A percentile compares a stretch with the other conserved stretches of the same genome.
Conservation (phyloP, 2,888 invertebrate genomes). For the Cheilosia variabilis region DNA sequence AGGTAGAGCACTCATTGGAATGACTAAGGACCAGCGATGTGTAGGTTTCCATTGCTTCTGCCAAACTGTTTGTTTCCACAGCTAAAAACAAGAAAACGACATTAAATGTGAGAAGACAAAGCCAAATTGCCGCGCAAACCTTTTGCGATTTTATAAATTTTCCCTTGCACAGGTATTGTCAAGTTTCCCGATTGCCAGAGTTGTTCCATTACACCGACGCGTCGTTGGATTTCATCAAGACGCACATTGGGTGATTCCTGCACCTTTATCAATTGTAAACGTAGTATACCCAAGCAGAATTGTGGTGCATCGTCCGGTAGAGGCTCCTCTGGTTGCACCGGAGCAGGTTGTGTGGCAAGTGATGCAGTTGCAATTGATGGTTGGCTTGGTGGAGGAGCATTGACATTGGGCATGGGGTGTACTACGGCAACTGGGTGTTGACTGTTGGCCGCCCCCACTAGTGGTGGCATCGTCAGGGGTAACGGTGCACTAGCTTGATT, state of each 20-base stretch:
- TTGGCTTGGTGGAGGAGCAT: conserved; percentile 57
- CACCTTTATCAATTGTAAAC: conserved; percentile 76
- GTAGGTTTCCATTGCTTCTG: conserved; percentile 79
- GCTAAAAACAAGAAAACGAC: conserved; percentile 61
- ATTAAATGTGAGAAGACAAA: background rate
- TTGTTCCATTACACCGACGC: conserved; percentile 78
- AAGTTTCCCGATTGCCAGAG: conserved; percentile 78
- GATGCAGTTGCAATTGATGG: conserved; percentile 50
- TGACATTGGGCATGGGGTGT: conserved; percentile 78
- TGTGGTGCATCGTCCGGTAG: conserved; percentile 76
- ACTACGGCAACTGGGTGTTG: conserved; percentile 79
- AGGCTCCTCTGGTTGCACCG: conserved; percentile 47
- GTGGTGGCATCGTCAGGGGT: conserved; percentile 71
- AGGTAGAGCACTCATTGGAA: conserved; percentile 78
- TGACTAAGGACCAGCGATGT: conserved; percentile 78
- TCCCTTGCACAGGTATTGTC: conserved; percentile 77
- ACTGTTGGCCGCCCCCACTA: conserved; percentile 60
- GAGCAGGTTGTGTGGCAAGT: conserved; percentile 52
- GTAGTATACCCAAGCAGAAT: conserved; percentile 75
- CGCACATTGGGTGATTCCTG: conserved; percentile 77
- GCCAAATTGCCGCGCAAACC: conserved; percentile 55
- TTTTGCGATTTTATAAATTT: conserved; percentile 78
- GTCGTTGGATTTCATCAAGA: conserved; percentile 78
- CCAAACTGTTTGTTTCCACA: conserved; percentile 75
- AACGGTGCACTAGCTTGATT: conserved; percentile 76